These are phyloP conservation scores for Tupiocoris notatus DNA, from an alignment of 2,888 invertebrate genomes.

Conservation along the genomic window DNA sequence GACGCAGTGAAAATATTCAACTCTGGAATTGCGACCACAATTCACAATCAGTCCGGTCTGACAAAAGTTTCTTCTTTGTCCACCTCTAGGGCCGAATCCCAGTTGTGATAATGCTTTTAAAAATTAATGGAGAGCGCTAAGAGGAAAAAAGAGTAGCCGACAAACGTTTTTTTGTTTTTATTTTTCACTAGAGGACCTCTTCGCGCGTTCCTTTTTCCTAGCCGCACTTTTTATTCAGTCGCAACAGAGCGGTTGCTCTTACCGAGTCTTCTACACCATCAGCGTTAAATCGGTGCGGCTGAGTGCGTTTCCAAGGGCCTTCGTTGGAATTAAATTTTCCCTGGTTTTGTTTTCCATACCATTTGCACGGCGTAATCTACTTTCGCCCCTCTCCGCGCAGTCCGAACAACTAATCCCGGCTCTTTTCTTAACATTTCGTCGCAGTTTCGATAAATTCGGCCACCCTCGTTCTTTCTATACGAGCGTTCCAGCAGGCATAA, in stretches of 20 bases:
- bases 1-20: no score
- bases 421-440: neutral
- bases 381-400: neutral
- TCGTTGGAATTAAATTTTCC: slow-evolving; percentile 25
- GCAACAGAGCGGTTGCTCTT: neutral
- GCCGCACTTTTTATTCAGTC: neutral
- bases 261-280: slow-evolving; percentile 8
- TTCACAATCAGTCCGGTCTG: neutral
- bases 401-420: neutral
- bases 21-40: no score
- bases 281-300: slow-evolving; percentile 24
- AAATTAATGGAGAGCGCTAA: slow-evolving; percentile 12
- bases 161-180: neutral
- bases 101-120: neutral
- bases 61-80: neutral
- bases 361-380: slow-evolving; percentile 28
- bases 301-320: slow-evolving; percentile 32
- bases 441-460: neutral
- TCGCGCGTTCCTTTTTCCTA: neutral
- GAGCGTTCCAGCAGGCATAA: no score
- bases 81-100: neutral
- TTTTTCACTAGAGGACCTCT: neutral
- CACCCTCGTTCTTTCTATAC: no score
- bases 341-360: slow-evolving; percentile 28
- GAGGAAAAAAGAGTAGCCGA: neutral